Percentiles rank a stretch among this genome's conserved stretches.
Conservation (phyloP, 2,797 vertebrate species). For the Urocyon cinereoargenteus region DNA sequence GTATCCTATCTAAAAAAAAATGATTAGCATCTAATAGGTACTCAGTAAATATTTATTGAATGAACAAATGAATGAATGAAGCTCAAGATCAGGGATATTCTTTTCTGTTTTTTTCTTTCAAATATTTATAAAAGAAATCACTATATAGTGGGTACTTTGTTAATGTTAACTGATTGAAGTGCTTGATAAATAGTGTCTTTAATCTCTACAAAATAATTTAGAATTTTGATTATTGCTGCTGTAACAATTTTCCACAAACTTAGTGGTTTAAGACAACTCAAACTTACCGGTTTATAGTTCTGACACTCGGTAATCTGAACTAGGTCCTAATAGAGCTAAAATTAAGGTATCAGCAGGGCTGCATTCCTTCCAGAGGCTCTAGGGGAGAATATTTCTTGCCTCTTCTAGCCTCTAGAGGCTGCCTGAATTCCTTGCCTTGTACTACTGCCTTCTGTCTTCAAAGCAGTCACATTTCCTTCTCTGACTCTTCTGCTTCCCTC, state of each 20-base stretch:
- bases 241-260: neutral
- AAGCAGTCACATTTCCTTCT: neutral
- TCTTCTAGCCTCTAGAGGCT: neutral
- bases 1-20: neutral
- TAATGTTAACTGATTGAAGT: constrained; percentile 5
- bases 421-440: neutral
- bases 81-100: neutral
- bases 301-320: neutral
- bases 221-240: constrained; percentile 35
- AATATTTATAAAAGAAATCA: neutral
- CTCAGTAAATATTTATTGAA: neutral
- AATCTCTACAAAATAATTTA: constrained; percentile 7
- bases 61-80: neutral
- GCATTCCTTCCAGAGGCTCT: neutral
- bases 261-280: neutral
- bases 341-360: neutral
- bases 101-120: neutral
- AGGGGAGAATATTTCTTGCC: neutral
- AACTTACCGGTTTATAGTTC: neutral
- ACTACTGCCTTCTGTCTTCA: neutral
- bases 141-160: neutral
- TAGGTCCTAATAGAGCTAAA: neutral
- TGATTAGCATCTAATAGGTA: neutral
- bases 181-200: neutral
- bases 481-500: neutral